These are phyloP conservation scores for Sander vitreus DNA, from an alignment of 2,113 vertebrate species.

Conservation along the genomic window DNA sequence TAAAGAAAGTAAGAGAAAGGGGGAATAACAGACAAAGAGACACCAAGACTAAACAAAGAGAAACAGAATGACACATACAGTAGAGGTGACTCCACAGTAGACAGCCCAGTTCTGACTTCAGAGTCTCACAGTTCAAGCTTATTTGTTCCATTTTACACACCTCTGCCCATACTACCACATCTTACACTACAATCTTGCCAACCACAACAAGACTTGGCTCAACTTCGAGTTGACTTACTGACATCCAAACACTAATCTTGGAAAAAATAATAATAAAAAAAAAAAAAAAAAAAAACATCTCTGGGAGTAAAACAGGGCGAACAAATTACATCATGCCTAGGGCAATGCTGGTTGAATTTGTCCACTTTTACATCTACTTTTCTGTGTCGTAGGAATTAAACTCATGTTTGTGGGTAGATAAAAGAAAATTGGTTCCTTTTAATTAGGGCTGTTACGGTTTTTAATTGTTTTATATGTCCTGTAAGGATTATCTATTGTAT, in stretches of 20 bases:
- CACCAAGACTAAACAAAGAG: background rate
- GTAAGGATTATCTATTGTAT: too few species aligned
- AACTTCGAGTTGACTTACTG: slow-evolving; percentile 19
- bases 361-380: background rate
- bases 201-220: slow-evolving; percentile 15
- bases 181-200: slow-evolving; percentile 28
- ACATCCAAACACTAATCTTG: slow-evolving; percentile 13
- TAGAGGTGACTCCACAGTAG: background rate
- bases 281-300: background rate
- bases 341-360: background rate
- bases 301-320: background rate
- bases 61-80: slow-evolving; percentile 7
- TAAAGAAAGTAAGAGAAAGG: background rate
- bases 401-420: background rate
- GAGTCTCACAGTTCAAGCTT: slow-evolving; percentile 27
- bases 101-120: background rate
- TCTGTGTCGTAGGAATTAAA: background rate
- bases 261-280: background rate
- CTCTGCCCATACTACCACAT: slow-evolving; percentile 27
- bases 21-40: background rate
- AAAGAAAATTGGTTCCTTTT: background rate
- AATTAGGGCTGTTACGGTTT: background rate
- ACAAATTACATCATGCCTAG: background rate
- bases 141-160: slow-evolving; percentile 53
- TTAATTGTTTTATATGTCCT: too few species aligned